Evolutionary conservation across 2,888 invertebrate genomes (phyloP).

Genomic region (Hydraecia micacea): DNA sequence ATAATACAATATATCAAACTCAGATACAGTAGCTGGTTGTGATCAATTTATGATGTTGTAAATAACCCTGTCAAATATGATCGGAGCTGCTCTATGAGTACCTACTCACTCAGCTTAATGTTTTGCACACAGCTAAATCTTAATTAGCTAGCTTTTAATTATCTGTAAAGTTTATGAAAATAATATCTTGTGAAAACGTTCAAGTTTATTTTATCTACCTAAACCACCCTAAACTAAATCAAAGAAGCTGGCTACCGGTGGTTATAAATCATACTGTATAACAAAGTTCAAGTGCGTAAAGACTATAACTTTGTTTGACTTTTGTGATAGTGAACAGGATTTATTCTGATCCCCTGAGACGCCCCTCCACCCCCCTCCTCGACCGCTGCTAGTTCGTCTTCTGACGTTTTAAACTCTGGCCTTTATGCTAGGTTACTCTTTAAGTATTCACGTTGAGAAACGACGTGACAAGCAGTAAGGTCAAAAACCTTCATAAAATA

Average conservation of each 20-base stretch:
- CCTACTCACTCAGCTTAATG: slow-evolving; percentile 51
- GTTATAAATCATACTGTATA: slow-evolving; percentile 22
- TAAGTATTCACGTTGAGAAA: slow-evolving; percentile 56
- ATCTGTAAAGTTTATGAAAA: slow-evolving; percentile 55
- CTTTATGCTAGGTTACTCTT: too few species aligned
- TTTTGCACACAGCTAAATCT: slow-evolving; percentile 49
- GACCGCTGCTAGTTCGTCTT: too few species aligned
- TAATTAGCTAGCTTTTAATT: slow-evolving; percentile 56
- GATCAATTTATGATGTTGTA: slow-evolving; percentile 70
- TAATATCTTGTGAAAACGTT: slow-evolving; percentile 35
- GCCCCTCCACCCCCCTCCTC: too few species aligned
- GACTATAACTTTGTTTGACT: slow-evolving; percentile 19
- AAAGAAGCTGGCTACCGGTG: not conserved
- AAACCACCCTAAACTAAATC: slow-evolving; percentile 10
- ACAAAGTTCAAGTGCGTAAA: slow-evolving; percentile 21
- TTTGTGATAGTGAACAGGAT: slow-evolving; percentile 42
- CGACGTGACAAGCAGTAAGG: slow-evolving; percentile 61
- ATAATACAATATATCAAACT: slow-evolving; percentile 69
- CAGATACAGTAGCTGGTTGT: slow-evolving; percentile 68
- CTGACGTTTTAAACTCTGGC: too few species aligned
- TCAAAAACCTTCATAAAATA: slow-evolving; percentile 72
- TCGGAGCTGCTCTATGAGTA: slow-evolving; percentile 47
- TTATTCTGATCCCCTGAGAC: too few species aligned
- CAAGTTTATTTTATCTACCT: slow-evolving; percentile 28
- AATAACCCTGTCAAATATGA: slow-evolving; percentile 62